These are phyloP conservation scores for Drosophila ohnishii DNA, from an alignment of 1,140 invertebrate species.

Conservation along the genomic window DNA sequence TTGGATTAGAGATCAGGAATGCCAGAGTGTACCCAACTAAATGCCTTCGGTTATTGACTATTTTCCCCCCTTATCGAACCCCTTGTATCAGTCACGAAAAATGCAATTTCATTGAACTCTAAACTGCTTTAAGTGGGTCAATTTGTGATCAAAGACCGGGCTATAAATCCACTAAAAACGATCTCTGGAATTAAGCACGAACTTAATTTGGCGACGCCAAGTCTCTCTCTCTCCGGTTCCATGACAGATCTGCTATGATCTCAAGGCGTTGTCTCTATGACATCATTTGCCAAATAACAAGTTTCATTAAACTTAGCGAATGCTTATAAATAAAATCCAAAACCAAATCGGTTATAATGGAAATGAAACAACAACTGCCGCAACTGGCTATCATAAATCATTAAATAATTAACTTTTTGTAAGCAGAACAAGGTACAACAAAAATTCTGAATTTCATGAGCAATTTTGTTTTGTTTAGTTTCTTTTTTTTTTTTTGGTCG, in stretches of 20 bases:
- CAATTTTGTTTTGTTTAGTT: conserved; percentile 19
- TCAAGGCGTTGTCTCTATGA: conserved; percentile 59
- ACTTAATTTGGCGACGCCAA: conserved; percentile 68
- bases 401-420: conserved; percentile 81
- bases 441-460: conserved; percentile 31
- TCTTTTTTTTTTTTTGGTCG: neutral
- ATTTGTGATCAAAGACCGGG: conserved; percentile 49
- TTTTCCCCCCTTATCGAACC: neutral
- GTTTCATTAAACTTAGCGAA: conserved; percentile 76
- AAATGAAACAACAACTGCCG: conserved; percentile 40
- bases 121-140: conserved; percentile 56
- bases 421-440: conserved; percentile 39
- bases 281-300: conserved; percentile 67
- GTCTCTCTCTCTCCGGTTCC: conserved; percentile 44
- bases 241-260: conserved; percentile 28
- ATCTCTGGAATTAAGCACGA: conserved; percentile 35
- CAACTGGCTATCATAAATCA: conserved; percentile 73
- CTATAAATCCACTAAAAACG: conserved; percentile 25
- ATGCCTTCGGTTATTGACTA: conserved; percentile 13
- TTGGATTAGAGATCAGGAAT: neutral
- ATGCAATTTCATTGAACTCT: conserved; percentile 29
- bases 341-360: conserved; percentile 48
- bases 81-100: conserved; percentile 56
- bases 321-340: conserved; percentile 72
- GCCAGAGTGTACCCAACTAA: conserved; percentile 37